These are phyloP conservation scores for Coracias cyanogaster DNA, from an alignment of 2,797 vertebrate species.

Conservation along the genomic window DNA sequence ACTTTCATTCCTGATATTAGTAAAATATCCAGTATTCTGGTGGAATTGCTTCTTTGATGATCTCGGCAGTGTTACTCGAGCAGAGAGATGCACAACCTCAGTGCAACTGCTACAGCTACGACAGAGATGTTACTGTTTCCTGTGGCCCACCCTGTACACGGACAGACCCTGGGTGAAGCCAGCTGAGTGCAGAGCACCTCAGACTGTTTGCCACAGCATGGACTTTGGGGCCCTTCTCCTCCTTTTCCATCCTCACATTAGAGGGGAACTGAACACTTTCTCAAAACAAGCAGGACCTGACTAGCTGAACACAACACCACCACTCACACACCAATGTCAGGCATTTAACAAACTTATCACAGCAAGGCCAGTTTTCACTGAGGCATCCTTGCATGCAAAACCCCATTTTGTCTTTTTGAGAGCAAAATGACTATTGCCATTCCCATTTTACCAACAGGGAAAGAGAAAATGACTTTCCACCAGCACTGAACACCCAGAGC, in stretches of 20 bases:
- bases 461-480: not conserved
- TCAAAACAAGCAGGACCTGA: not conserved
- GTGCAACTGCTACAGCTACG: not conserved
- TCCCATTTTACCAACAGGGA: not conserved
- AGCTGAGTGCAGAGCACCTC: not conserved
- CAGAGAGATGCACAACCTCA: not conserved
- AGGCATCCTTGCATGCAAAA: not conserved
- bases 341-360: not conserved
- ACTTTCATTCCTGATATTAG: not conserved
- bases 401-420: not conserved
- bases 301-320: not conserved
- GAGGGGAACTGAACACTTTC: not conserved
- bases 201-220: fast-evolving
- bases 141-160: not conserved
- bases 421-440: not conserved
- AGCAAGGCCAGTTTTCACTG: not conserved
- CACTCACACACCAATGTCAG: not conserved
- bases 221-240: not conserved
- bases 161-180: not conserved
- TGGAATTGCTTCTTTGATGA: not conserved
- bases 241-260: not conserved
- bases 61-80: not conserved
- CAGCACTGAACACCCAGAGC: not conserved
- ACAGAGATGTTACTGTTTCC: not conserved
- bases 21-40: not conserved